A percentile compares a stretch with the other conserved stretches of the same genome.
These are phyloP conservation scores for Siniperca obscura DNA, from an alignment of 2,797 vertebrate species.

Conservation along the genomic window DNA sequence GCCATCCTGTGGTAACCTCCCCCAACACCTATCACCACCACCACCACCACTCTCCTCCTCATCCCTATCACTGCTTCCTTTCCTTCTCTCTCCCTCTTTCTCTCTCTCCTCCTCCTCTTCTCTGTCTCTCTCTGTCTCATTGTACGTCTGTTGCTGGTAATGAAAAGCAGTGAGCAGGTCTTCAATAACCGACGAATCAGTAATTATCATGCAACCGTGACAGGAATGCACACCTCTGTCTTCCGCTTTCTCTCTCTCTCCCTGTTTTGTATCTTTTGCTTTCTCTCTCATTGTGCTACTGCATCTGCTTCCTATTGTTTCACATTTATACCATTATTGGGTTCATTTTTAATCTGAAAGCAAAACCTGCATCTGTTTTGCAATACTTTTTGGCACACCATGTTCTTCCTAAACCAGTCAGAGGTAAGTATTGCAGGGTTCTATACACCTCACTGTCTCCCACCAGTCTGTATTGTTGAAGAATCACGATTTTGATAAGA, in stretches of 20 bases:
- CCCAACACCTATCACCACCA: slow-evolving; percentile 66
- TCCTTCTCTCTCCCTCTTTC: slow-evolving; percentile 22
- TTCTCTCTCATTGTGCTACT: slow-evolving; percentile 49
- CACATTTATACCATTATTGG: slow-evolving; percentile 51
- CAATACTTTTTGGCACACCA: slow-evolving; percentile 14
- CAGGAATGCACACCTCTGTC: slow-evolving; percentile 83
- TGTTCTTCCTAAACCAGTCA: slow-evolving; percentile 20
- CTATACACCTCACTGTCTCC: neutral
- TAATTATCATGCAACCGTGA: slow-evolving; percentile 89
- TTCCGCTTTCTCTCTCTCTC: slow-evolving; percentile 19
- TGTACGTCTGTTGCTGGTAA: slow-evolving; percentile 85
- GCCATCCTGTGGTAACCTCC: slow-evolving; percentile 69
- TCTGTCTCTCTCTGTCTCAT: slow-evolving; percentile 61
- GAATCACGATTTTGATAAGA: slow-evolving; percentile 4
- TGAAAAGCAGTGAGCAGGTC: slow-evolving; percentile 87
- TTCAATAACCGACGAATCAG: slow-evolving; percentile 87
- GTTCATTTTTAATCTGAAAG: slow-evolving; percentile 40
- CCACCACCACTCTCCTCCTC: slow-evolving; percentile 58
- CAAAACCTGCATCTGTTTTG: slow-evolving; percentile 38
- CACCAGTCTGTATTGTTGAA: neutral
- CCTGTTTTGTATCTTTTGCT: slow-evolving; percentile 8
- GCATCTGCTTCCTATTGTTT: slow-evolving; percentile 58
- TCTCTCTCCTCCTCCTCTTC: slow-evolving; percentile 34
- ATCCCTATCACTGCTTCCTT: slow-evolving; percentile 51
- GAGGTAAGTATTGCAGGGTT: slow-evolving; percentile 20